Evolutionary conservation across 2,797 vertebrate species (phyloP).

Genomic region (Xyrichtys novacula): DNA sequence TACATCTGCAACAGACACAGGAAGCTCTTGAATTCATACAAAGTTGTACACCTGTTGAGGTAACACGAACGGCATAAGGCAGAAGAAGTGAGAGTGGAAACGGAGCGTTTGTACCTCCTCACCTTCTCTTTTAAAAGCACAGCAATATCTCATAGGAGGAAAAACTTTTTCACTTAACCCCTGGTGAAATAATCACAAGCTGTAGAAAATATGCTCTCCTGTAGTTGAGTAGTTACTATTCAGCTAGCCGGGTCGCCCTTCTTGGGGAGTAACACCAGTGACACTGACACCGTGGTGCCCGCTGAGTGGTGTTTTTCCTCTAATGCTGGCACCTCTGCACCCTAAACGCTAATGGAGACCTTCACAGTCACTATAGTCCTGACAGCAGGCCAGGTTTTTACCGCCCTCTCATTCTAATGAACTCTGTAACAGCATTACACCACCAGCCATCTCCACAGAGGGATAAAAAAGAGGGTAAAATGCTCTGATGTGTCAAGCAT

Average conservation of each 20-base stretch:
- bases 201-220: constrained; percentile 49
- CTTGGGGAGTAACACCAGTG: constrained; percentile 43
- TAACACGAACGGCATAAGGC: constrained; percentile 23
- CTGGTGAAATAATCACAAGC: constrained; percentile 56
- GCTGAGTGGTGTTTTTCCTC: constrained; percentile 66
- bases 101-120: constrained; percentile 11
- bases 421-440: constrained; percentile 68
- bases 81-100: constrained; percentile 23
- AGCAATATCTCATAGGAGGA: constrained; percentile 27
- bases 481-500: constrained; percentile 37
- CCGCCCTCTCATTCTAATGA: constrained; percentile 61
- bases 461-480: constrained; percentile 37
- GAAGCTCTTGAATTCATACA: constrained; percentile 42
- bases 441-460: constrained; percentile 35
- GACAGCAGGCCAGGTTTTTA: constrained; percentile 58
- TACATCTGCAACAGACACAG: constrained; percentile 16
- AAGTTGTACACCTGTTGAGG: constrained; percentile 13
- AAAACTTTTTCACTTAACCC: constrained; percentile 71
- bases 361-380: constrained; percentile 53
- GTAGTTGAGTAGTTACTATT: constrained; percentile 42
- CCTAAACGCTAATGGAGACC: constrained; percentile 63
- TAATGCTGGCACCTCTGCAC: constrained; percentile 57
- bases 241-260: constrained; percentile 37
- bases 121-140: constrained; percentile 26
- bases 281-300: constrained; percentile 53